These are phyloP conservation scores for Pseudomyrmex gracilis DNA, from an alignment of 1,140 invertebrate species.

Conservation along the genomic window DNA sequence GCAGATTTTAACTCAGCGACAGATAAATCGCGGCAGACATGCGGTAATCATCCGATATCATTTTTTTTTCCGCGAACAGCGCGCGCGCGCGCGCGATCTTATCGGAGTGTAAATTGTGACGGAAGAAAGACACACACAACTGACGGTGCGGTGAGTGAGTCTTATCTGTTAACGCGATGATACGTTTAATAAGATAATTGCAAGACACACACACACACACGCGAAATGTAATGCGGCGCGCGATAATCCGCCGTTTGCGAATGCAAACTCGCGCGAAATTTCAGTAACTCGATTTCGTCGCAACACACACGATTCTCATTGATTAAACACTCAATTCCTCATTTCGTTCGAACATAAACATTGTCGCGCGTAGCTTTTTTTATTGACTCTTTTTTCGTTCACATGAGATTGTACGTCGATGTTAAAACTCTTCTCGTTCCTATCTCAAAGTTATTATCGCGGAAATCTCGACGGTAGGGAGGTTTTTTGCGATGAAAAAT, in stretches of 20 bases:
- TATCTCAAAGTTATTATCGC: not conserved
- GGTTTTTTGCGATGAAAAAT: constrained; percentile 31
- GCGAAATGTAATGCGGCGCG: no score
- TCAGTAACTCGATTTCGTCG: not conserved
- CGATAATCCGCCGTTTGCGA: no score
- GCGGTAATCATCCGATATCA: no score
- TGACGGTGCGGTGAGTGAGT: no score
- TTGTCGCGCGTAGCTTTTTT: not conserved
- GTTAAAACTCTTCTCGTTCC: not conserved
- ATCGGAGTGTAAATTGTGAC: no score
- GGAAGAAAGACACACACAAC: no score
- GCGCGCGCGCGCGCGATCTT: not conserved
- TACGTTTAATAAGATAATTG: no score
- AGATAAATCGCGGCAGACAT: constrained; percentile 9
- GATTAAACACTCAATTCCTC: no score
- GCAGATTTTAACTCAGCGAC: not conserved
- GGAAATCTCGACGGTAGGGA: not conserved
- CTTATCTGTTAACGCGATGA: no score
- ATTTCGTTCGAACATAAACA: not conserved
- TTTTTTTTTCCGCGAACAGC: no score
- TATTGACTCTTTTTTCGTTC: not conserved
- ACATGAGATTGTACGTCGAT: not conserved
- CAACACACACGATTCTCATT: not conserved
- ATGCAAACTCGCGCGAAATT: not conserved
- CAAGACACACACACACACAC: no score